Evolutionary conservation across 2,797 vertebrate species (phyloP), one percentile per base, ranked within the genome.

Genomic region (Spondyliosoma cantharus): DNA sequence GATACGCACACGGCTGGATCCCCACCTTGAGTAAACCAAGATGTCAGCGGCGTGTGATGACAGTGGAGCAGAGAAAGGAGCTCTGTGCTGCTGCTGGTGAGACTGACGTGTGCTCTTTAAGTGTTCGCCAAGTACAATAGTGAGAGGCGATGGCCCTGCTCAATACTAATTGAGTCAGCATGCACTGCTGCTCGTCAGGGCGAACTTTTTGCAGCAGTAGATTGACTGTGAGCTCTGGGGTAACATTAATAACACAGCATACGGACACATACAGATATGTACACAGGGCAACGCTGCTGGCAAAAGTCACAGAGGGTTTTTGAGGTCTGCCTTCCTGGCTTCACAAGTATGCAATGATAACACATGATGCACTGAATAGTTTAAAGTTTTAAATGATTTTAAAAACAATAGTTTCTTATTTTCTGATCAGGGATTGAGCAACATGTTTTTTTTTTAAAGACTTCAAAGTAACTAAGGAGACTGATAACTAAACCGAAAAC

Each of bases 121-220:
- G 78, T 81, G 89, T 83, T 78, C 54, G 93, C 93, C 94, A 95
- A 95, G 86, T 83, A 92, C 90, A 94, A 93, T 85, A 93, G 83
- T 70, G 74, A 87, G 90, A 93, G 88, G 91, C 85, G 71, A 89
- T 86, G 87, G 81, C 87, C 76, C 83, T 59, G 74, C 82, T 88
- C 91, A 80, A 81, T 88, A 82, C 89, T 95, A 94, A 95, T 94
- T 91, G 93, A 90, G 93, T 93, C 93, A 94, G 86, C 89, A 86
- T 92, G 93, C 83, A 84, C 71, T 75, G 90, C 90, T 87, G 86
- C 91, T 87, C 78, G 86, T 91, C 81, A 76, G 71, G 82, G 66
- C 58, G 74, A 92, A 87, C 86, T 88, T 88, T 88, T 83, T 82
- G 83, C 80, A 87, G 89, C 81, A 86, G 87, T 49, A 87, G 87